Evolutionary conservation across 2,888 invertebrate genomes (phyloP).

Genomic region (Orchesella flavescens): DNA sequence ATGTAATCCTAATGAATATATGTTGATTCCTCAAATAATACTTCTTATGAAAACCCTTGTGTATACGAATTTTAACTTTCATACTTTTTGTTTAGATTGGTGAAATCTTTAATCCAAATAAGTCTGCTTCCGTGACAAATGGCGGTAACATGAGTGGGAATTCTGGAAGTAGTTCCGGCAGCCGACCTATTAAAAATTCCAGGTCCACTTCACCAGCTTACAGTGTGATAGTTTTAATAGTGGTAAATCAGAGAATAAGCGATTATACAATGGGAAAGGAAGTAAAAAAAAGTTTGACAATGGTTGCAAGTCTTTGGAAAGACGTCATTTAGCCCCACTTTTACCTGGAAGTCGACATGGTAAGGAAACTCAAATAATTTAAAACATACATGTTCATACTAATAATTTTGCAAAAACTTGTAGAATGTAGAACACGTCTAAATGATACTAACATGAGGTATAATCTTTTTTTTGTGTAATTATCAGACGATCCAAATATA

Average conservation of each 20-base stretch:
- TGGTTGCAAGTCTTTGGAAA: slow-evolving; percentile 71
- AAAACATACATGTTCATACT: no score
- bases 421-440: no score
- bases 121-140: slow-evolving; percentile 71
- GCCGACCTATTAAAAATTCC: slow-evolving; percentile 70
- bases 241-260: slow-evolving; percentile 76
- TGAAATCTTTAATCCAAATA: slow-evolving; percentile 72
- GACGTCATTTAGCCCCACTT: slow-evolving; percentile 71
- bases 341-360: slow-evolving; percentile 70
- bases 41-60: background rate
- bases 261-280: slow-evolving; percentile 69
- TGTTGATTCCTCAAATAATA: background rate
- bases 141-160: slow-evolving; percentile 65
- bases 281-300: slow-evolving; percentile 72
- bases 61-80: background rate
- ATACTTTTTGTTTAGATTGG: slow-evolving; percentile 13
- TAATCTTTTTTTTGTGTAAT: slow-evolving; percentile 24
- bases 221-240: slow-evolving; percentile 72
- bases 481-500: slow-evolving; percentile 66
- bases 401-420: no score
- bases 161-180: slow-evolving; percentile 57
- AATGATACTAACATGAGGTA: no score
- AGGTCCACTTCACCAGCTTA: slow-evolving; percentile 71
- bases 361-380: slow-evolving; percentile 13
- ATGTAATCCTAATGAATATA: slow-evolving; percentile 68